phyloP scores from a whole-genome alignment of 2,113 vertebrate genomes.

The Microtus ochrogaster region DNA sequence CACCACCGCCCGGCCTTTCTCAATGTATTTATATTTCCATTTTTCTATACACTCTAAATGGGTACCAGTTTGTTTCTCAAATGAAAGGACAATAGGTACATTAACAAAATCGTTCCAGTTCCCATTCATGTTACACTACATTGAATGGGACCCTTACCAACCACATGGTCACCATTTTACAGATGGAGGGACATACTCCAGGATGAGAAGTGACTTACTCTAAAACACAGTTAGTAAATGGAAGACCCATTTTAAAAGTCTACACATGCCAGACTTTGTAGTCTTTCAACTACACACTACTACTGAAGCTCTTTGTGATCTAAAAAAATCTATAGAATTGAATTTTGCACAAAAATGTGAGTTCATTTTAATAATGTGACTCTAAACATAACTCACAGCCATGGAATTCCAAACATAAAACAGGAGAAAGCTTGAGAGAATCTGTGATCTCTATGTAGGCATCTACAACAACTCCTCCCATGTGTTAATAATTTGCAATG shows the following conservation, averaged over 20 bases:
- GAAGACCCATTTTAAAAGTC: constrained; percentile 18
- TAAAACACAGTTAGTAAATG: constrained; percentile 34
- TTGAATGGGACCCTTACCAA: background rate
- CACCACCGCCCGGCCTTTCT: too few species aligned
- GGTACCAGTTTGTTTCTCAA: background rate
- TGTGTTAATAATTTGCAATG: constrained; percentile 57
- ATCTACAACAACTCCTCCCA: constrained; percentile 37
- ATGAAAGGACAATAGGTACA: background rate
- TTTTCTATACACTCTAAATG: background rate
- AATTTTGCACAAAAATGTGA: constrained; percentile 1
- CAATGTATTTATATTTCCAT: background rate
- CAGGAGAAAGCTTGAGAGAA: constrained; percentile 52
- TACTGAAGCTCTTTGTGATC: background rate
- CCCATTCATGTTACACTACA: background rate
- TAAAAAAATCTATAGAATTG: constrained; percentile 48
- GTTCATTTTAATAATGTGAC: constrained; percentile 58
- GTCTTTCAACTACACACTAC: constrained; percentile 49
- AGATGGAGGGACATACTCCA: background rate
- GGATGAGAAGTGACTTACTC: constrained; percentile 19
- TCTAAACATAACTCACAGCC: constrained; percentile 60
- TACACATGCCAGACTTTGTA: constrained; percentile 34
- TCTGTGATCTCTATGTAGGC: constrained; percentile 65
- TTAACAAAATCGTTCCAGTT: background rate
- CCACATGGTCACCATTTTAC: background rate
- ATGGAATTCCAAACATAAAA: constrained; percentile 58